A percentile compares a stretch with the other conserved stretches of the same genome.
These are phyloP conservation scores for Paracyclopina nana DNA, from an alignment of 1,140 invertebrate species.

Conservation along the genomic window DNA sequence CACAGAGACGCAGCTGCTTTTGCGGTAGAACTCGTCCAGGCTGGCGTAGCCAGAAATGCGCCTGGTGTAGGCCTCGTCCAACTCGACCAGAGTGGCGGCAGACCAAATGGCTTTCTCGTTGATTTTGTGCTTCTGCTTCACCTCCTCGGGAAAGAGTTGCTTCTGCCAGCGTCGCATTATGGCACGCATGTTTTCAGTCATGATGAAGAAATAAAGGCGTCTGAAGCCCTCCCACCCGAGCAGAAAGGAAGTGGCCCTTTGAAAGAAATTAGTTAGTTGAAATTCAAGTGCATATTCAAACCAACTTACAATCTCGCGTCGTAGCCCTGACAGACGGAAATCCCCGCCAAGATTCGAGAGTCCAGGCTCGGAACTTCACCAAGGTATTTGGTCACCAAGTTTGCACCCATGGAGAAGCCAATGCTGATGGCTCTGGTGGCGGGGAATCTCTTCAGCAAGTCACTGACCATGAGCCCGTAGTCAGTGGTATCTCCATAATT, in stretches of 20 bases:
- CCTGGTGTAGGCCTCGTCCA: constrained; percentile 71
- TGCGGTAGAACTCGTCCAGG: constrained; percentile 54
- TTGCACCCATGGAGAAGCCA: constrained; percentile 75
- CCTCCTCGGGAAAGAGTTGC: constrained; percentile 48
- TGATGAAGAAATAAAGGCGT: constrained; percentile 68
- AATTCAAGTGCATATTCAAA: too few species aligned
- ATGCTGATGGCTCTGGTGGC: constrained; percentile 54
- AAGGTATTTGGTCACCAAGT: constrained; percentile 68
- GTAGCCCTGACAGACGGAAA: constrained; percentile 80
- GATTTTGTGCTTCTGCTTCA: constrained; percentile 40
- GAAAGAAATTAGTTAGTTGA: constrained; percentile 23
- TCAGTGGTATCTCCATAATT: constrained; percentile 75
- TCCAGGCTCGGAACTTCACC: constrained; percentile 46
- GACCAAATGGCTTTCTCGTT: constrained; percentile 58
- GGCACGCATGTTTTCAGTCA: constrained; percentile 72
- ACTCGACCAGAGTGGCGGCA: constrained; percentile 57
- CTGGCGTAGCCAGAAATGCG: constrained; percentile 51
- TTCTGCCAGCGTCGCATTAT: constrained; percentile 57
- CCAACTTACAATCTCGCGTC: constrained; percentile 36
- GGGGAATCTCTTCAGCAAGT: constrained; percentile 28
- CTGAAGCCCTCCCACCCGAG: constrained; percentile 68
- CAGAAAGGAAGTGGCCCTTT: constrained; percentile 50
- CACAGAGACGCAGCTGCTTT: constrained; percentile 56
- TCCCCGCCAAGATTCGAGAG: constrained; percentile 52
- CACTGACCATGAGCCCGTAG: constrained; percentile 52